Evolutionary conservation across 2,797 vertebrate genomes (phyloP).

Genomic region (Acridotheres tristis): DNA sequence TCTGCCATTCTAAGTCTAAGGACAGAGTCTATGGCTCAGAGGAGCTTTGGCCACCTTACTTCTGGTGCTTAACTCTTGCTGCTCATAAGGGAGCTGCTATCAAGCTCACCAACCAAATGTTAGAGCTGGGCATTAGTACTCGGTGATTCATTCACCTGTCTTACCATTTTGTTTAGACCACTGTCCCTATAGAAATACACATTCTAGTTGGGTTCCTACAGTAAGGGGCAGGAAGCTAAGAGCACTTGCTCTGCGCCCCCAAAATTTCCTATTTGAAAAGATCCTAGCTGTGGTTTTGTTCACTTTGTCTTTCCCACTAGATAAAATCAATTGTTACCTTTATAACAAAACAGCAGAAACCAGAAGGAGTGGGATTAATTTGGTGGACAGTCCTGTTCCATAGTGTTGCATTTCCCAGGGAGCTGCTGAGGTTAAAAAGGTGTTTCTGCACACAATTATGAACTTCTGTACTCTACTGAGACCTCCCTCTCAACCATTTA

Average conservation of each 20-base stretch:
- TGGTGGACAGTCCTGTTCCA: neutral
- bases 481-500: neutral
- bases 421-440: neutral
- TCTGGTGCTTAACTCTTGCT: neutral
- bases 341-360: neutral
- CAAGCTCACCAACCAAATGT: neutral
- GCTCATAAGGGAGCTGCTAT: neutral
- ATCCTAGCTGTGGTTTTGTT: neutral
- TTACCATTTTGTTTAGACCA: neutral
- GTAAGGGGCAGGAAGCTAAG: neutral
- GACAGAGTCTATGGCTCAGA: neutral
- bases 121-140: neutral
- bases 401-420: neutral
- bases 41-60: neutral
- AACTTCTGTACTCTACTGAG: neutral
- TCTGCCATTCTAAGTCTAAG: neutral
- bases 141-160: neutral
- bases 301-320: neutral
- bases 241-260: fast-evolving
- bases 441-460: neutral
- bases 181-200: neutral
- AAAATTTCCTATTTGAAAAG: neutral
- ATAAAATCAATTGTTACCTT: neutral
- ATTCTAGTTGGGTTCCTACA: neutral
- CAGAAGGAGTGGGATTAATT: neutral